phyloP scores from a whole-genome alignment of 1,140 invertebrate genomes.

The Yoshiicerus persimilis region DNA sequence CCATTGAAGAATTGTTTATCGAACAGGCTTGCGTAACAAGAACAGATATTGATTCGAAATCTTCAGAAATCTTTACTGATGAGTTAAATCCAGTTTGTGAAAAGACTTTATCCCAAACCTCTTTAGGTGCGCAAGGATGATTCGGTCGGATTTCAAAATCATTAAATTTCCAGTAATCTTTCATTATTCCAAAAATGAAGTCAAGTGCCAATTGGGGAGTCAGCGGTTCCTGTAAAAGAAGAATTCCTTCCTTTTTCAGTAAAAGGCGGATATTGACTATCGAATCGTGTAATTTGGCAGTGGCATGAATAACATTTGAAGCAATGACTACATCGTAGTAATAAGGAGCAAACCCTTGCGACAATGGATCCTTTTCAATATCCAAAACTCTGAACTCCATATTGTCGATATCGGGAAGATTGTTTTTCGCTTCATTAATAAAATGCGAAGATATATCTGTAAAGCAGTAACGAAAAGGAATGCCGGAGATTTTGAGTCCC shows the following conservation, averaged over 20 bases:
- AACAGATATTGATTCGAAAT: no score
- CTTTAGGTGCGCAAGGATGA: background rate
- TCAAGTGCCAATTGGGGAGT: background rate
- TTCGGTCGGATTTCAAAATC: background rate
- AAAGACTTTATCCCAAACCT: no score
- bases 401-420: background rate
- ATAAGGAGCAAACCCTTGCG: background rate
- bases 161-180: background rate
- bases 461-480: constrained; percentile 9
- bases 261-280: background rate
- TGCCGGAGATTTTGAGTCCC: background rate
- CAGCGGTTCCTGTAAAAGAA: background rate
- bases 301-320: background rate
- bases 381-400: background rate
- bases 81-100: no score
- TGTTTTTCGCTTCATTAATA: background rate
- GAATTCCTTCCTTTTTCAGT: background rate
- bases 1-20: no score
- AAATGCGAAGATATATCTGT: constrained; percentile 22
- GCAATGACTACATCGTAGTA: background rate
- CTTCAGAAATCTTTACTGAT: no score
- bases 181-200: background rate
- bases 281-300: background rate
- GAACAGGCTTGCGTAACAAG: no score
- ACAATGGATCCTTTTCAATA: background rate